phyloP scores from a whole-genome alignment of 1,140 invertebrate genomes.

The Melanaphis sacchari region DNA sequence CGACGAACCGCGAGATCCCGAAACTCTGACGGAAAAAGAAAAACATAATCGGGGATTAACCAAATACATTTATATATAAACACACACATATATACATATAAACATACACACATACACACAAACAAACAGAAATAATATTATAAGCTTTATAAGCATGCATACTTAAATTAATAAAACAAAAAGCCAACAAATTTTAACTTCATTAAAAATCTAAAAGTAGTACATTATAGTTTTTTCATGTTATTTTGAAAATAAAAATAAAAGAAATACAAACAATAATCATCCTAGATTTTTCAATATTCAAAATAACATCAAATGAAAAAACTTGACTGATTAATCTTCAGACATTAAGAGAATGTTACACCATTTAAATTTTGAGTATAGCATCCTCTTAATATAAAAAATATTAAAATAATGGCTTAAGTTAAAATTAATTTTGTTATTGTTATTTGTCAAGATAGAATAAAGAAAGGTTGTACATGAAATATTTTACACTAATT shows the following conservation, averaged over 20 bases:
- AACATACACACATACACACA: background rate
- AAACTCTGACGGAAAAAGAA: constrained; percentile 57
- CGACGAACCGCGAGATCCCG: constrained; percentile 57
- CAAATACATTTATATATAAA: constrained; percentile 29
- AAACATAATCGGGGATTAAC: constrained; percentile 57
- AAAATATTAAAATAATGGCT: no score
- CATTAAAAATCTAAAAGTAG: background rate
- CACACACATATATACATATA: background rate
- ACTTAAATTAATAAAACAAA: background rate
- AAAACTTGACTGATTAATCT: background rate
- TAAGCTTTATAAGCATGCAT: constrained; percentile 10
- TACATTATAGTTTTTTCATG: background rate
- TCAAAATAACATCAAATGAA: background rate
- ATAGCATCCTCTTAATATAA: no score
- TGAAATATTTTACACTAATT: no score
- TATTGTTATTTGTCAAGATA: no score
- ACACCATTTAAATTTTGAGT: no score
- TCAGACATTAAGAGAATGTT: no score
- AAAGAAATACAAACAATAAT: background rate
- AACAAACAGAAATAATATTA: background rate
- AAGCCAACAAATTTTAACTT: background rate
- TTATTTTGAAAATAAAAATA: background rate
- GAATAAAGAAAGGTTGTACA: no score
- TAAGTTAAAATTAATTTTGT: no score
- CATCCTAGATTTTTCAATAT: background rate